Percentiles rank a stretch among this genome's conserved stretches.
Evolutionary conservation across 2,888 invertebrate species (phyloP).

Genomic region (Agrypnus murinus): DNA sequence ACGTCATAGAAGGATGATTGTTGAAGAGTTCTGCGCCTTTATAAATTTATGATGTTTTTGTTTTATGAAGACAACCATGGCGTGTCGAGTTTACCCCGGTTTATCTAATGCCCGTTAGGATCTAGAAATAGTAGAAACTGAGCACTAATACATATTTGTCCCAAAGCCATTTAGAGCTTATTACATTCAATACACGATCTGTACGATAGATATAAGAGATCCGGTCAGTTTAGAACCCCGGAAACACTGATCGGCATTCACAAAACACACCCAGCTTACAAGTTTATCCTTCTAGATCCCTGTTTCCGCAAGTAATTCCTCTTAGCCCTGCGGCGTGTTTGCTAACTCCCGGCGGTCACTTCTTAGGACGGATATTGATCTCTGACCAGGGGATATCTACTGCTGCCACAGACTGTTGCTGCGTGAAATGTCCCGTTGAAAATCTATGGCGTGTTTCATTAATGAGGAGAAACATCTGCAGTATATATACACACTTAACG

Average conservation of each 20-base stretch:
- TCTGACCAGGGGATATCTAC: slow-evolving; percentile 56
- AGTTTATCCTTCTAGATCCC: slow-evolving; percentile 67
- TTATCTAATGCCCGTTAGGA: too few species aligned
- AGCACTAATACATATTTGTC: slow-evolving; percentile 48
- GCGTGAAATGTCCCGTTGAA: slow-evolving; percentile 30
- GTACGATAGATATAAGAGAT: slow-evolving; percentile 51
- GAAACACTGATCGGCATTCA: slow-evolving; percentile 65
- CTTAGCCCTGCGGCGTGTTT: slow-evolving; percentile 63
- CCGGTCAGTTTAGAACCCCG: slow-evolving; percentile 54
- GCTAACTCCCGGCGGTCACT: slow-evolving; percentile 64
- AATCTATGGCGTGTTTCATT: slow-evolving; percentile 15
- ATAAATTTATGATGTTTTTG: too few species aligned
- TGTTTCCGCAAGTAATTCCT: slow-evolving; percentile 68
- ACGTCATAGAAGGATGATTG: too few species aligned
- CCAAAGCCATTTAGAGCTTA: slow-evolving; percentile 50
- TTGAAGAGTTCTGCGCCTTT: too few species aligned
- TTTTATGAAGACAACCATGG: too few species aligned
- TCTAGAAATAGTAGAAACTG: slow-evolving; percentile 23
- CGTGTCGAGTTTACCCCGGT: too few species aligned
- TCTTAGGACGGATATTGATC: slow-evolving; percentile 64
- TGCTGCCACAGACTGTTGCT: slow-evolving; percentile 50
- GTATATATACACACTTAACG: too few species aligned
- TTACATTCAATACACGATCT: slow-evolving; percentile 57
- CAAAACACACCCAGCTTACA: slow-evolving; percentile 66
- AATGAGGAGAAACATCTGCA: background rate